Evolutionary conservation across 1,140 invertebrate species (phyloP), one percentile per base, ranked within the genome.

Genomic region (Sminthurides bifidus): DNA sequence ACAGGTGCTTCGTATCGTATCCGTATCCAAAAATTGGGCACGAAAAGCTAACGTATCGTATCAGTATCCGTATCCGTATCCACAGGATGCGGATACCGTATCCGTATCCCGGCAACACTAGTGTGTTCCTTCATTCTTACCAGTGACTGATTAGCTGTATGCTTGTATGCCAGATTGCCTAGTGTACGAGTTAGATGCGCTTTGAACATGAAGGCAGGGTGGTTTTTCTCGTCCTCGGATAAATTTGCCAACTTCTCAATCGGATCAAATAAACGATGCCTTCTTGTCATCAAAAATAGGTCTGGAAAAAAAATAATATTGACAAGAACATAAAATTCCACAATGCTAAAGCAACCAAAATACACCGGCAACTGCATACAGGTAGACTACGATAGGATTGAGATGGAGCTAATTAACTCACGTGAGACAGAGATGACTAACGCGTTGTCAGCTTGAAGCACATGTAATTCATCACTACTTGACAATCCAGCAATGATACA

Each of bases 131-230:
- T 31, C 24, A n/a, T 12, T 17, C 19, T 50, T 26, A 52, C 49
- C 31, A 52, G 12, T 23, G 12, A 38, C 23, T 52, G 49, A 52
- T 52, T 52, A 3, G 24, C 12, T 8, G 3, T 4, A 38, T 52
- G 12, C 10, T 31, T 52, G 40, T 38, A 23, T 3, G 35, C 31
- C 3, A 52, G 17, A 52, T 52, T 52, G 14, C 31, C 49, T 6
- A 52, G 5, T 10, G 40, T n/a, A 12, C 49, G 31, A 14, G 40
- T 52, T 19, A 52, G 26, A 38, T 52, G n/a, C 12, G 31, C 31
- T 40, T 52, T 52, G 21, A 52, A 52, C 14, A 52, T 5, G 26
- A 52, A 52, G 14, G 31, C 21, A 17, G 49, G 49, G 19, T 52
- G 46, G 35, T 49, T 23, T 26, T 49, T 3, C 3, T 29, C 10